Conservation (phyloP, 2,113 vertebrate genomes). For the Malaclemys terrapin region DNA sequence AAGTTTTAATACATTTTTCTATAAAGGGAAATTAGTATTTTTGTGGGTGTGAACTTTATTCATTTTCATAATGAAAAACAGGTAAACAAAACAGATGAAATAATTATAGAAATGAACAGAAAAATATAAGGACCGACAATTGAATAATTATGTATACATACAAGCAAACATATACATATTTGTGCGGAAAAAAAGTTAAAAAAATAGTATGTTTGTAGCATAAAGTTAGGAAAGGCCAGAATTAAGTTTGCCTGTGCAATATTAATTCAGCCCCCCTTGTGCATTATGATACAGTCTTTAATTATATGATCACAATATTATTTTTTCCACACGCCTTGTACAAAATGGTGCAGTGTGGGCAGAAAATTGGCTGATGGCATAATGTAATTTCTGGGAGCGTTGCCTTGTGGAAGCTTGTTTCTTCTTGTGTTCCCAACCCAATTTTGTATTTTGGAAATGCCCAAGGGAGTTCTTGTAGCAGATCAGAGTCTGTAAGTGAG, state of each 20-base stretch:
- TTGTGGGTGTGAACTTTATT: constrained; percentile 33
- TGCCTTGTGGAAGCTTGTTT: constrained; percentile 49
- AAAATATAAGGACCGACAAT: background rate
- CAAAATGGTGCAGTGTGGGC: constrained; percentile 62
- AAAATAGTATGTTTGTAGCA: background rate
- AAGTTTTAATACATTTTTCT: constrained; percentile 68
- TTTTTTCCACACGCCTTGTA: background rate
- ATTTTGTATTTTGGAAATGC: constrained; percentile 65
- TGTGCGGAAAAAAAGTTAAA: fast-evolving
- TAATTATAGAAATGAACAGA: constrained; percentile 7
- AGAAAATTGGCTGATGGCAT: constrained; percentile 52
- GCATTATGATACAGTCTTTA: background rate
- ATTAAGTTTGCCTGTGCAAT: constrained; percentile 11
- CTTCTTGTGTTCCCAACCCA: constrained; percentile 32
- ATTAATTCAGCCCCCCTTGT: constrained; percentile 9
- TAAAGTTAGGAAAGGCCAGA: background rate
- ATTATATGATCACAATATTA: fast-evolving
- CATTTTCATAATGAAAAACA: constrained; percentile 35
- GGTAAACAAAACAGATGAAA: constrained; percentile 55
- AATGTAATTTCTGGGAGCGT: constrained; percentile 47
- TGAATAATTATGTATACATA: constrained; percentile 4
- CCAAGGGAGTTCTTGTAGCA: constrained; percentile 48
- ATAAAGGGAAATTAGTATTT: constrained; percentile 62
- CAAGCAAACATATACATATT: constrained; percentile 27
- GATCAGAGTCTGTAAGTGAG: background rate